Evolutionary conservation across 2,888 invertebrate species (phyloP).

Genomic region (Lithophane leautieri): DNA sequence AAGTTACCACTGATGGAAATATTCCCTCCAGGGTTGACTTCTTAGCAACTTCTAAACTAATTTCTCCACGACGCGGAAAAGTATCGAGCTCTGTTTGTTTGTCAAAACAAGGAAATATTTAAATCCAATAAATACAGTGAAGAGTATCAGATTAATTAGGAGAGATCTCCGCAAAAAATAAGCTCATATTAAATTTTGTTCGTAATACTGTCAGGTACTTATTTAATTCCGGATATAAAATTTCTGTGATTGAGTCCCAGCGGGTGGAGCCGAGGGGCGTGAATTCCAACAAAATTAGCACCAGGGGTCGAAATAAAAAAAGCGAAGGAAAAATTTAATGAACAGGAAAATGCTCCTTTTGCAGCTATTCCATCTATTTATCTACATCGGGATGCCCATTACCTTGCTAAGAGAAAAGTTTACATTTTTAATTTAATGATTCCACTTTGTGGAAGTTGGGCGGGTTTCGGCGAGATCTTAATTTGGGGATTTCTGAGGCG

Average conservation of each 20-base stretch:
- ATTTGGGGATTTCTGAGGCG: slow-evolving; percentile 91
- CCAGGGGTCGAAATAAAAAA: slow-evolving; percentile 91
- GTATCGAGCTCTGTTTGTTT: slow-evolving; percentile 52
- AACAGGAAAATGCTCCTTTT: slow-evolving; percentile 91
- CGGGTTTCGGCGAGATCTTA: slow-evolving; percentile 91
- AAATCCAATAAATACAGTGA: slow-evolving; percentile 70
- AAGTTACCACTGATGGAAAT: slow-evolving; percentile 86
- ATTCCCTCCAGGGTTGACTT: slow-evolving; percentile 83
- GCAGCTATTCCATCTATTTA: slow-evolving; percentile 91
- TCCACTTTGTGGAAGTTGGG: slow-evolving; percentile 91
- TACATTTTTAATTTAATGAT: slow-evolving; percentile 91
- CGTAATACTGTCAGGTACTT: slow-evolving; percentile 89
- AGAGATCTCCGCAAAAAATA: slow-evolving; percentile 84
- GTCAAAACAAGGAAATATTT: slow-evolving; percentile 64
- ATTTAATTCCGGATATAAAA: slow-evolving; percentile 91
- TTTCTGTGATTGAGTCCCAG: slow-evolving; percentile 91
- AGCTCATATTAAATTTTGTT: slow-evolving; percentile 88
- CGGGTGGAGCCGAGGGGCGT: slow-evolving; percentile 90
- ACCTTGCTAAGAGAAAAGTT: slow-evolving; percentile 91
- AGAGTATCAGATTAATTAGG: slow-evolving; percentile 83
- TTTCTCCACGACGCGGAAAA: slow-evolving; percentile 56
- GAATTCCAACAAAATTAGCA: slow-evolving; percentile 91
- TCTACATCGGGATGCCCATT: slow-evolving; percentile 91
- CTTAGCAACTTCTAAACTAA: slow-evolving; percentile 67
- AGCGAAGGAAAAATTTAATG: slow-evolving; percentile 91